These are phyloP conservation scores for Drosophila parabipectinata DNA, from an alignment of 1,140 invertebrate species.

Conservation along the genomic window DNA sequence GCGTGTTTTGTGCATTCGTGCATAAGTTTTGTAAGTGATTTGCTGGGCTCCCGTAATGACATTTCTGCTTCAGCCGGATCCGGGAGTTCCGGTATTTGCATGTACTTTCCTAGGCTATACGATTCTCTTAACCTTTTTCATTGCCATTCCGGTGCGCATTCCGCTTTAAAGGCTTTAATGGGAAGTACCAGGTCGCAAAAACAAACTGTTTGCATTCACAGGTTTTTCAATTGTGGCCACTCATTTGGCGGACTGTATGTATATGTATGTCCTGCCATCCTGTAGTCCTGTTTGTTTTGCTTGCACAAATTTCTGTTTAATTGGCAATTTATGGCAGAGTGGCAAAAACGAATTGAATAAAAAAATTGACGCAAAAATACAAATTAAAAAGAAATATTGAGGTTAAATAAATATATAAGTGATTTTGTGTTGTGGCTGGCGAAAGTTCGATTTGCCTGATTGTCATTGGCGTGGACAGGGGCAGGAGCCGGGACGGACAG, in stretches of 20 bases:
- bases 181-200: slow-evolving; percentile 6
- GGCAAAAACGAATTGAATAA: slow-evolving; percentile 3
- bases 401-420: slow-evolving; percentile 54
- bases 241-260: slow-evolving; percentile 21
- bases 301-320: slow-evolving; percentile 67
- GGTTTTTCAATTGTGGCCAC: slow-evolving; percentile 40
- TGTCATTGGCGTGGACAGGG: slow-evolving; percentile 9
- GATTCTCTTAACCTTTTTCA: background rate
- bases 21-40: slow-evolving; percentile 81
- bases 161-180: slow-evolving; percentile 38
- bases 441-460: slow-evolving; percentile 45
- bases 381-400: background rate
- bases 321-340: slow-evolving; percentile 53
- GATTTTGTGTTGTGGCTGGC: slow-evolving; percentile 33
- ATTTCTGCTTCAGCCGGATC: slow-evolving; percentile 51
- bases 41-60: slow-evolving; percentile 65
- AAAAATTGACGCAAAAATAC: slow-evolving; percentile 1
- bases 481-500: background rate
- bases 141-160: slow-evolving; percentile 8
- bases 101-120: slow-evolving; percentile 10
- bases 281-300: slow-evolving; percentile 44
- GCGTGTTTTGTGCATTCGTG: slow-evolving; percentile 78
- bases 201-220: slow-evolving; percentile 30
- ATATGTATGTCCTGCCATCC: background rate
- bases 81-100: slow-evolving; percentile 34